Conservation (phyloP, 1,140 invertebrate species). For the Euura saliciscinereae region DNA sequence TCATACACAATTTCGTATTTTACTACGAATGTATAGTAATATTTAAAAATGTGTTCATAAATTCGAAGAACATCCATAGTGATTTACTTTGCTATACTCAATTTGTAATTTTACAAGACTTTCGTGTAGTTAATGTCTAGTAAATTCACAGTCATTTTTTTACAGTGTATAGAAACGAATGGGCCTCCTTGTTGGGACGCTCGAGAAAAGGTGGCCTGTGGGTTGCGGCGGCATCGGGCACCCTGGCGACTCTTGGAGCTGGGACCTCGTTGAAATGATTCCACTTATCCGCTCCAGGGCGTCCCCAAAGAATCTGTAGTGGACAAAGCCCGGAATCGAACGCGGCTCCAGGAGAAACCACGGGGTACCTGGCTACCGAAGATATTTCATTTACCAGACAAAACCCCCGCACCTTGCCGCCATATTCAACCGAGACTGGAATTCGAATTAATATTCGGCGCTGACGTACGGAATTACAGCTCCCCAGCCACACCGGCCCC, state of each 20-base stretch:
- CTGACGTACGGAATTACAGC: constrained; percentile 58
- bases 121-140: too few relatives aligned
- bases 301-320: constrained; percentile 42
- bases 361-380: constrained; percentile 45
- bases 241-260: not conserved
- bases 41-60: too few relatives aligned
- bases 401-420: constrained; percentile 30
- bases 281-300: constrained; percentile 52
- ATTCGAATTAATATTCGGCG: constrained; percentile 62
- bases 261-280: constrained; percentile 47
- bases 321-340: constrained; percentile 53
- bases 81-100: too few relatives aligned
- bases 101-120: too few relatives aligned
- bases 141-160: too few relatives aligned
- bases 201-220: not conserved
- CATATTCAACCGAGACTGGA: constrained; percentile 37
- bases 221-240: not conserved
- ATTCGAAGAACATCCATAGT: too few relatives aligned
- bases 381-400: constrained; percentile 56
- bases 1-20: too few relatives aligned
- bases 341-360: constrained; percentile 33
- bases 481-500: constrained; percentile 29
- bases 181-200: too few relatives aligned
- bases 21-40: too few relatives aligned
- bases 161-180: too few relatives aligned